Conservation (phyloP, 2,888 invertebrate species). For the Arge pagana region DNA sequence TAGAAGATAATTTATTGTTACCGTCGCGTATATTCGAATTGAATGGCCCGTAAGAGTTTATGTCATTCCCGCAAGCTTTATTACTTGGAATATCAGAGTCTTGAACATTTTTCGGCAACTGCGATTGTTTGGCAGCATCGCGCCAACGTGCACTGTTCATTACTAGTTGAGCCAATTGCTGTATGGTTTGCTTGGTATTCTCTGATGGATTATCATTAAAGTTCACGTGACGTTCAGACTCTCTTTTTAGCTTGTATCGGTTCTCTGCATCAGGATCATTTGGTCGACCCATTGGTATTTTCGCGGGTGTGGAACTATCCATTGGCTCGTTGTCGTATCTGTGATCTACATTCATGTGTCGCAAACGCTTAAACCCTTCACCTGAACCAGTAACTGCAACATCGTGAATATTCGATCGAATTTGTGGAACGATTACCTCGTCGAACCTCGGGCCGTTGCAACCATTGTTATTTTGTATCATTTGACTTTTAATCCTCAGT, state of each 20-base stretch:
- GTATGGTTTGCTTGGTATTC: constrained; percentile 45
- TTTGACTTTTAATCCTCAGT: too few species aligned
- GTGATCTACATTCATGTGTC: constrained; percentile 35
- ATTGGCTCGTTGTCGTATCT: constrained; percentile 37
- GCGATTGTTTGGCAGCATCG: constrained; percentile 28
- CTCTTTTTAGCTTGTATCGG: neutral
- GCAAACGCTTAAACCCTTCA: constrained; percentile 46
- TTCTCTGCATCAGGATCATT: constrained; percentile 16
- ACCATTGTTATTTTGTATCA: neutral
- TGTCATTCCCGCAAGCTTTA: neutral
- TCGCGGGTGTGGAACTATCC: constrained; percentile 52
- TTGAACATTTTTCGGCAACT: neutral
- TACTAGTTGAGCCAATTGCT: constrained; percentile 50
- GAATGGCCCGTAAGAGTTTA: neutral
- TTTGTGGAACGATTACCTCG: too few species aligned
- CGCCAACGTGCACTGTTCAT: constrained; percentile 56
- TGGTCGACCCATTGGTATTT: constrained; percentile 25
- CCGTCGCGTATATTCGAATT: neutral
- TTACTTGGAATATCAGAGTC: neutral
- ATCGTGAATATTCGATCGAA: too few species aligned
- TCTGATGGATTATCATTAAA: constrained; percentile 29
- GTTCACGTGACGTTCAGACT: constrained; percentile 7
- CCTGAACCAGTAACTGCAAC: constrained; percentile 45
- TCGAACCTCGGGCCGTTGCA: neutral
- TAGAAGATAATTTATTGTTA: neutral